Evolutionary conservation across 2,113 vertebrate genomes (phyloP), one percentile per base, ranked within the genome.

Genomic region (Pardalotus punctatus): DNA sequence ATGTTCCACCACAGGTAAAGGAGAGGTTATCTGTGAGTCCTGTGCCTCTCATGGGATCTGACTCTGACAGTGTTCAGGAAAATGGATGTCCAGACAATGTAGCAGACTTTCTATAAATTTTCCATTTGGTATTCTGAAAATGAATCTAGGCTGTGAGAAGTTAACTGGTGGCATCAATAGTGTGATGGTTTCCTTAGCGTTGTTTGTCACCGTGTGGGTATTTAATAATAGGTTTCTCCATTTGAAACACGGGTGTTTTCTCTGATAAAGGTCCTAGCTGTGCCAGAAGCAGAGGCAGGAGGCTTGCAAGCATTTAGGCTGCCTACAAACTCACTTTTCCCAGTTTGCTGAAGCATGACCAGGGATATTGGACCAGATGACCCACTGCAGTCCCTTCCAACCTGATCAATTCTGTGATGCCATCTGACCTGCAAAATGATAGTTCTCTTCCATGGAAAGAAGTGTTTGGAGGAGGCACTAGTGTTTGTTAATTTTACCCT

Each of bases 401-500:
- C 22, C 22, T 19, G 27, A 60, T 53, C 14, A 23, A 16, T 23
- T 78, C 62, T 60, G 11, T 60, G 38, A 53, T 69, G 78, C 14
- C 11, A 13, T 64, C 22, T 54, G n/a, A 50, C 58, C 54, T 73
- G 22, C 4, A 51, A 60, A 56, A 60, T 50, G 31, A 12, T 23
- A 42, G 6, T 12, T 88, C 11, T 29, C 65, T 93, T 45, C 27
- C 23, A 57, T 25, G 10, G 60, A 81, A 85, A 58, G 5, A 47
- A 27, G 2, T 1, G 0, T 60, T 31, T 53, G 36, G 33, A 27
- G 42, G 23, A 64, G 18, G 9, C 13, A 23, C 6, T 24, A 38
- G 12, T 38, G 45, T 28, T 81, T 67, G n/a, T 25, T 65, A 22
- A 50, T 23, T 45, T 78, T 65, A 31, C 6, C 9, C 21, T 27